Base-by-base conservation (phyloP, 2,888 invertebrate genomes). In the Lochmaea crataegi region DNA sequence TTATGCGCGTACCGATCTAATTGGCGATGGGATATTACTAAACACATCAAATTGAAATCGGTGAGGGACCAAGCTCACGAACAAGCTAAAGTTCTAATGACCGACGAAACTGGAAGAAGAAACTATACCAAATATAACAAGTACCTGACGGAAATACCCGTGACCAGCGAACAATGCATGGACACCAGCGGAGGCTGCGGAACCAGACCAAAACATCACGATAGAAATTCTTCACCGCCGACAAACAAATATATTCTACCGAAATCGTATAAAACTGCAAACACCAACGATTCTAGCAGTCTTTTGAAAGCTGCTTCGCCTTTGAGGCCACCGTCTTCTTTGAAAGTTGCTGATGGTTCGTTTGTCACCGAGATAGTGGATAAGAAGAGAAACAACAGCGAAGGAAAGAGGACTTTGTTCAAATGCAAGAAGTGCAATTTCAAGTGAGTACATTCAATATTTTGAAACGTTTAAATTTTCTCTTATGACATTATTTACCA, bases 11-110 rank as follows among this genome's bases (percentile, higher is more conserved):
- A 97, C 84, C 93, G 96, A 80, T 97, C 97, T 41, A 98, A 98
- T 85, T 98, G 97, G 97, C 92, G 97, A 77, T 97, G 97, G 95
- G 98, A 98, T 87, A 96, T 98, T 75, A 96, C 96, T 38, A 96
- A 98, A 86, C 98, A 98, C 86, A 97, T 98, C 78, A 94, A 96
- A 83, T 89, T 96, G 81, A 96, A 96, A 88, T 94, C 94, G 9
- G 94, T 94, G 26, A 90, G 95, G 77, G 96, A 96, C 87, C 92
- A 93, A 66, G 92, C 92, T 65, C 96, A 96, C 86, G 91, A 92
- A 81, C 91, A 90, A 76, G 94, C 94, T 65, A 92, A 93, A 86
- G 95, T 96, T 60, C 88, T 96, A 71, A 94, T 96, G 93, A 96
- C 95, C 65, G 96, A 96, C 85, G 96, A 96, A 87, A 95, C 96